Conservation (phyloP, 2,113 vertebrate species). For the Rafetus swinhoei region DNA sequence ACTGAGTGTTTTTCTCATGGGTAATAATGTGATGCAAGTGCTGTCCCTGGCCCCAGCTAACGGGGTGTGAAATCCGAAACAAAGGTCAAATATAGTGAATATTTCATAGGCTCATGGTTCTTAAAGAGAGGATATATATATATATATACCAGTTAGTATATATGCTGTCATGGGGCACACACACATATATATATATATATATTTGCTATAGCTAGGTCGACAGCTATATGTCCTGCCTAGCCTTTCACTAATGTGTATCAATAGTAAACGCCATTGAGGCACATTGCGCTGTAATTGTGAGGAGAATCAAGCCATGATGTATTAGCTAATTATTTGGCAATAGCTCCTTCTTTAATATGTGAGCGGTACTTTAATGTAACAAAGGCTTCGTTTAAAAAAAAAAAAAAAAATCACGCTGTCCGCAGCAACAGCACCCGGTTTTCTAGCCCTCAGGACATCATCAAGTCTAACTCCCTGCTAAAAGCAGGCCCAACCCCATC, state of each 20-base stretch:
- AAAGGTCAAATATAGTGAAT: not conserved
- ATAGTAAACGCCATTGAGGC: not conserved
- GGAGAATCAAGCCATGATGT: not conserved
- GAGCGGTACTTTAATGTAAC: too few relatives aligned
- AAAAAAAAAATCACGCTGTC: not conserved
- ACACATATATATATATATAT: too few relatives aligned
- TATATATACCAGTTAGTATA: too few relatives aligned
- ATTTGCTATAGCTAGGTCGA: too few relatives aligned
- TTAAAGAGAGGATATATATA: not conserved
- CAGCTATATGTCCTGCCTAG: not conserved
- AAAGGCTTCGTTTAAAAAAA: too few relatives aligned
- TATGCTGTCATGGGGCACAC: too few relatives aligned
- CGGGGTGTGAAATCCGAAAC: not conserved
- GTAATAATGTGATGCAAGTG: not conserved
- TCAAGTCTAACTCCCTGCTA: too few relatives aligned
- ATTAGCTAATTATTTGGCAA: not conserved
- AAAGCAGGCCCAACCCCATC: too few relatives aligned
- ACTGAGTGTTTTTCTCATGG: not conserved
- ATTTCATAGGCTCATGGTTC: not conserved
- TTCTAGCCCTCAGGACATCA: too few relatives aligned
- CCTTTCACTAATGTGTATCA: not conserved
- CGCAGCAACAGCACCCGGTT: constrained; percentile 17
- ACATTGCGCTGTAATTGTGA: not conserved
- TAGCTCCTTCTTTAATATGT: too few relatives aligned
- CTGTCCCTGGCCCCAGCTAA: not conserved